Evolutionary conservation across 2,888 invertebrate species (phyloP).

Genomic region (Liodrosophila aerea): DNA sequence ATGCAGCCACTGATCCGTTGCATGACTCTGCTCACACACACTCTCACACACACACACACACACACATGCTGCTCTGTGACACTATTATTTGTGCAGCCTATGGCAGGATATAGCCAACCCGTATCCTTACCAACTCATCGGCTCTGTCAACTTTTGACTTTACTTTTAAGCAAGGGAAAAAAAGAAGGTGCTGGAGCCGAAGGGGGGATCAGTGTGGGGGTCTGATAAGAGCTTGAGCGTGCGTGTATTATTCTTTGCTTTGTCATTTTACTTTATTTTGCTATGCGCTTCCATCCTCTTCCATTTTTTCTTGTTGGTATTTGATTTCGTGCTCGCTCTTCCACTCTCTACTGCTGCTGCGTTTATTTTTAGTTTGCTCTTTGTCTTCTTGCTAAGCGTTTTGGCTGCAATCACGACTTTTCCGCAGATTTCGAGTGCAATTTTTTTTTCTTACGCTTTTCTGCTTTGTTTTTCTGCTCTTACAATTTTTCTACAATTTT

Average conservation of each 20-base stretch:
- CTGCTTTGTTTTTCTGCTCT: constrained; percentile 9
- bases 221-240: constrained; percentile 15
- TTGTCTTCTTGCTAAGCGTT: constrained; percentile 66
- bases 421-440: constrained; percentile 76
- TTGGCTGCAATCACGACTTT: constrained; percentile 78
- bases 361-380: constrained; percentile 29
- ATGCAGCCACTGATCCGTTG: constrained; percentile 61
- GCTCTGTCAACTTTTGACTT: constrained; percentile 60
- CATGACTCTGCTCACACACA: constrained; percentile 45
- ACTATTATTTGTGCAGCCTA: constrained; percentile 61
- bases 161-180: constrained; percentile 26
- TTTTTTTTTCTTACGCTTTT: constrained; percentile 33
- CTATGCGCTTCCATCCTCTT: constrained; percentile 48
- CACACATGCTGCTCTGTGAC: constrained; percentile 36
- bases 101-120: constrained; percentile 21
- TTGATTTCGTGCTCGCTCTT: constrained; percentile 1
- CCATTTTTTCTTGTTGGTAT: background rate
- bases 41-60: no score
- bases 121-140: constrained; percentile 2
- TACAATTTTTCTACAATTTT: background rate
- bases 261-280: constrained; percentile 68
- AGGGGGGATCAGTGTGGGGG: no score
- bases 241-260: constrained; percentile 65
- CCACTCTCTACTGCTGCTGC: constrained; percentile 6
- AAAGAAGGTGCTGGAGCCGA: no score